phyloP scores from a whole-genome alignment of 2,888 invertebrate genomes.

The Drosophila histrio region DNA sequence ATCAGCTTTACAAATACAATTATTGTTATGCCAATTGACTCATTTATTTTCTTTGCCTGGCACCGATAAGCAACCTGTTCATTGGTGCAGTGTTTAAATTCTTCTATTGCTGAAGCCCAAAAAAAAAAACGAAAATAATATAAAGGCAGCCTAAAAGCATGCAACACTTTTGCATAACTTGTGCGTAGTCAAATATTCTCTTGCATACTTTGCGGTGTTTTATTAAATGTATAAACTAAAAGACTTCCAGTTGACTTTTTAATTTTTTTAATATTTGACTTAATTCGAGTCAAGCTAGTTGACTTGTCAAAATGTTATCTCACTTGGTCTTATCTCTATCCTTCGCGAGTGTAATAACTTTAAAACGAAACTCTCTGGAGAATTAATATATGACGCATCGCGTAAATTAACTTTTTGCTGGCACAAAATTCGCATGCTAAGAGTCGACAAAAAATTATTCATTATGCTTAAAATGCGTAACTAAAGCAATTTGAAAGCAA shows the following conservation, averaged over 20 bases:
- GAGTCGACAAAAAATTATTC: conserved; percentile 57
- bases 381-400: conserved; percentile 28
- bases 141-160: conserved; percentile 14
- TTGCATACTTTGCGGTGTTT: conserved; percentile 21
- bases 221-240: background rate
- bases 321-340: background rate
- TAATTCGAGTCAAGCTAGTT: background rate
- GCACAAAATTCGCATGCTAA: conserved; percentile 23
- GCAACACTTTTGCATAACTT: background rate
- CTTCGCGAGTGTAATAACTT: conserved; percentile 38
- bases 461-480: conserved; percentile 76
- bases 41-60: background rate
- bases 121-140: background rate
- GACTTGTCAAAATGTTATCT: conserved; percentile 1
- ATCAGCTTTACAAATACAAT: background rate
- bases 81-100: background rate
- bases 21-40: background rate
- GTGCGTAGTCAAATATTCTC: background rate
- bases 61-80: background rate
- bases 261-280: background rate
- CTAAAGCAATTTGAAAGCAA: conserved; percentile 75
- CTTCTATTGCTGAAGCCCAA: background rate
- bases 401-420: conserved; percentile 58
- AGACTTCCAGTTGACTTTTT: background rate
- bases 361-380: conserved; percentile 43